phyloP scores from a whole-genome alignment of 2,113 vertebrate genomes.

The Alouatta palliata region DNA sequence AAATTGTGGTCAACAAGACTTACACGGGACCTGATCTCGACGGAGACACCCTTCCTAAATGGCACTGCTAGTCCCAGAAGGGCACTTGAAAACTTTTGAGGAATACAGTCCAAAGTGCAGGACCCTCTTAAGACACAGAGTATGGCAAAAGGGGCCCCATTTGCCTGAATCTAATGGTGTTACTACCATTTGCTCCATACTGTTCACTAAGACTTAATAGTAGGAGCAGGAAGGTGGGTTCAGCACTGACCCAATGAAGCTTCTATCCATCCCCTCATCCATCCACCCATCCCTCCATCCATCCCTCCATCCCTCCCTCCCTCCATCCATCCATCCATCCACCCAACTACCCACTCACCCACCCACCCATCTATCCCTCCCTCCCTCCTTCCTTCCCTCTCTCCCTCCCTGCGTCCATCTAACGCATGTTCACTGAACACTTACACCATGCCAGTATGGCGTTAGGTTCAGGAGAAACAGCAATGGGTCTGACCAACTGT shows the following conservation, averaged over 20 bases:
- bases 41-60: neutral
- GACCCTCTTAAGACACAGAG: neutral
- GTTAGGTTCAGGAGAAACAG: neutral
- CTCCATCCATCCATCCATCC: no score
- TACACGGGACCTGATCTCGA: neutral
- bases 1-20: neutral
- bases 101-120: neutral
- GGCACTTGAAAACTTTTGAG: neutral
- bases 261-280: neutral
- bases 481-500: neutral
- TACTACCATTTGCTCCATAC: neutral
- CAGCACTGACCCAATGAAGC: neutral
- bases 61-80: neutral
- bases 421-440: neutral
- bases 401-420: neutral
- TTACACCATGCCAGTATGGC: neutral
- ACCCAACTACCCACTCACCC: neutral
- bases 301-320: no score
- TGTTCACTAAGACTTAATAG: neutral
- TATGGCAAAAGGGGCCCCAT: neutral
- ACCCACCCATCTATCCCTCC: neutral
- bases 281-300: no score
- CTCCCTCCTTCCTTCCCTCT: no score
- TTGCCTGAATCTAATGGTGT: neutral
- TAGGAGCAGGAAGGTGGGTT: neutral